Evolutionary conservation across 2,888 invertebrate genomes (phyloP).

Genomic region (Drosophila sordidula): DNA sequence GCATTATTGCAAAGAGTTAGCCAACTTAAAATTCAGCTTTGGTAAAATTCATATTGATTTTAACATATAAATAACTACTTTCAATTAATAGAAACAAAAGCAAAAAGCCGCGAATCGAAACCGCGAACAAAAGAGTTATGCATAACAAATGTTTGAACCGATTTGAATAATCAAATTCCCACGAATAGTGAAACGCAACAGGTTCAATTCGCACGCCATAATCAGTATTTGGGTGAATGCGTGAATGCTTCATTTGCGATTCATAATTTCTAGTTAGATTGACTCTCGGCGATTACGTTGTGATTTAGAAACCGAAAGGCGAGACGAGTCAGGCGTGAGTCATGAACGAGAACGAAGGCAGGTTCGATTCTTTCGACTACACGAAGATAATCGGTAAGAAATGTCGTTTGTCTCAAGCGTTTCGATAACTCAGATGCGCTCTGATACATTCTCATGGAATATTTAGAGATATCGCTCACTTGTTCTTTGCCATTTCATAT

Average conservation of each 20-base stretch:
- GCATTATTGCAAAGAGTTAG: constrained; percentile 39
- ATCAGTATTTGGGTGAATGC: constrained; percentile 5
- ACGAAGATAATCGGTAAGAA: neutral
- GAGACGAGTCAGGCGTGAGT: constrained; percentile 26
- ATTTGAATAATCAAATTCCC: constrained; percentile 80
- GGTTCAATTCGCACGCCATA: constrained; percentile 65
- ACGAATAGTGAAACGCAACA: constrained; percentile 50
- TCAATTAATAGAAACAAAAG: constrained; percentile 73
- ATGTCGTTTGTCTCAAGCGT: constrained; percentile 40
- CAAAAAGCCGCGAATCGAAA: constrained; percentile 38
- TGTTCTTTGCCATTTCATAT: constrained; percentile 63
- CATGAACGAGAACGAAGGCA: constrained; percentile 24
- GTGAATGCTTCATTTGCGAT: constrained; percentile 58
- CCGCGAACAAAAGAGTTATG: constrained; percentile 68
- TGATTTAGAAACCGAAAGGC: constrained; percentile 53
- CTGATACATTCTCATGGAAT: constrained; percentile 52
- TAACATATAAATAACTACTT: constrained; percentile 77
- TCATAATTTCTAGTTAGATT: constrained; percentile 76
- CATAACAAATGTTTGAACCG: constrained; percentile 61
- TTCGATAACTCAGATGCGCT: constrained; percentile 67
- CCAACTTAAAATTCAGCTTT: constrained; percentile 53
- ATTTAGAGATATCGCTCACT: constrained; percentile 32
- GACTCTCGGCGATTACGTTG: constrained; percentile 39
- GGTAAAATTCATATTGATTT: constrained; percentile 65
- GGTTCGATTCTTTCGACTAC: constrained; percentile 24